Conservation (phyloP, 2,113 vertebrate genomes). For the Heterotis niloticus region DNA sequence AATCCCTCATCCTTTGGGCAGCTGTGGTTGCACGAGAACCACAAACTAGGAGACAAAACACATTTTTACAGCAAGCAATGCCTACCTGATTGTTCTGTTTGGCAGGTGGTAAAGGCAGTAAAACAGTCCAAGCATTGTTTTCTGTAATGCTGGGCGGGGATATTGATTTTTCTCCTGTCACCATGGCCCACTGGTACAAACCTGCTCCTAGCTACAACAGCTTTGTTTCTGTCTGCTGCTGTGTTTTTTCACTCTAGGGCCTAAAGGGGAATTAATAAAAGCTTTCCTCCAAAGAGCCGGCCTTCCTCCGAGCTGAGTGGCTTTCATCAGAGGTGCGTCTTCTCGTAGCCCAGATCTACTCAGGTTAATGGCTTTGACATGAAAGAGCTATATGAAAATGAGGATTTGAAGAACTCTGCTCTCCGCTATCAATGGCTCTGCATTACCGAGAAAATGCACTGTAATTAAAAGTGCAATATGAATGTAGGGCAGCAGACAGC, state of each 20-base stretch:
- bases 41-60: neutral
- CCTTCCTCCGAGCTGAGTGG: neutral
- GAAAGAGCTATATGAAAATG: too few species aligned
- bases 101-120: neutral
- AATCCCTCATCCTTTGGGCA: too few species aligned
- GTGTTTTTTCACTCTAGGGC: neutral
- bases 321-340: neutral
- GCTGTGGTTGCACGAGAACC: neutral
- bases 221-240: neutral
- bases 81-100: neutral
- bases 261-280: neutral
- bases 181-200: neutral
- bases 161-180: constrained; percentile 14
- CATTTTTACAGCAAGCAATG: neutral
- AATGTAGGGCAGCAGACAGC: too few species aligned
- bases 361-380: neutral
- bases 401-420: too few species aligned
- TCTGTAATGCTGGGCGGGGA: constrained; percentile 2
- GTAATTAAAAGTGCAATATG: too few species aligned
- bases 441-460: too few species aligned
- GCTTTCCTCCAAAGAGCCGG: neutral
- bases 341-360: neutral
- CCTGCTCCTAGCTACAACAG: neutral
- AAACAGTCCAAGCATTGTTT: neutral
- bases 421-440: too few species aligned